A percentile compares a stretch with the other conserved stretches of the same genome.
Evolutionary conservation across 2,797 vertebrate genomes (phyloP).

Genomic region (Taeniopygia guttata): DNA sequence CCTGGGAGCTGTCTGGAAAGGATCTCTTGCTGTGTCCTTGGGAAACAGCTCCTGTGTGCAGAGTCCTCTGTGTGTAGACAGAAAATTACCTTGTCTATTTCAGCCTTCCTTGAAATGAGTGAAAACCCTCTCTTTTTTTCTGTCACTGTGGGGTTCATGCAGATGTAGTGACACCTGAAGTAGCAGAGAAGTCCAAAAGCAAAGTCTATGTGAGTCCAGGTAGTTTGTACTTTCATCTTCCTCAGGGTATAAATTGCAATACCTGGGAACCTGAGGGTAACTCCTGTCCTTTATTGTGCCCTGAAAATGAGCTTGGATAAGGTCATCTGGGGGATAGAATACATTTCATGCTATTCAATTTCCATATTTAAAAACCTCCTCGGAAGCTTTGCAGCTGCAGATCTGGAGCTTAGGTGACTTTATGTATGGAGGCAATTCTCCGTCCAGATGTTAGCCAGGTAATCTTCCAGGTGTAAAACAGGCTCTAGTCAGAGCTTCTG

Average conservation of each 20-base stretch:
- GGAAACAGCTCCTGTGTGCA: not conserved
- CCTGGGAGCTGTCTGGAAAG: not conserved
- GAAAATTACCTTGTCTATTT: not conserved
- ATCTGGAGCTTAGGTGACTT: not conserved
- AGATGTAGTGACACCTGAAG: not conserved
- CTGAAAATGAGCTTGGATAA: not conserved
- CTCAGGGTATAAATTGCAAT: not conserved
- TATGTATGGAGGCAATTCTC: not conserved
- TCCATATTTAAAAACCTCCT: not conserved
- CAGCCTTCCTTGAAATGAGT: not conserved
- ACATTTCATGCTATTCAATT: not conserved
- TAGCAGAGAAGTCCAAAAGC: not conserved
- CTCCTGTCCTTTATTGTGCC: not conserved
- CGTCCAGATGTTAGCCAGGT: not conserved
- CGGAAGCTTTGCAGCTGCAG: not conserved
- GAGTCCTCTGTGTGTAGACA: not conserved
- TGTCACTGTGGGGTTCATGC: fast-evolving
- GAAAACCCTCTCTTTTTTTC: not conserved
- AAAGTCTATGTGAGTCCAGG: not conserved
- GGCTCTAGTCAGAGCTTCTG: not conserved
- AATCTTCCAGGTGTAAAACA: not conserved
- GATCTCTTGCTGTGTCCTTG: not conserved
- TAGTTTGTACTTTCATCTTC: not conserved
- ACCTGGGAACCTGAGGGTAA: not conserved
- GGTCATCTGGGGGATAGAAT: not conserved